Conservation (phyloP, 2,797 vertebrate species). For the Peromyscus eremicus region DNA sequence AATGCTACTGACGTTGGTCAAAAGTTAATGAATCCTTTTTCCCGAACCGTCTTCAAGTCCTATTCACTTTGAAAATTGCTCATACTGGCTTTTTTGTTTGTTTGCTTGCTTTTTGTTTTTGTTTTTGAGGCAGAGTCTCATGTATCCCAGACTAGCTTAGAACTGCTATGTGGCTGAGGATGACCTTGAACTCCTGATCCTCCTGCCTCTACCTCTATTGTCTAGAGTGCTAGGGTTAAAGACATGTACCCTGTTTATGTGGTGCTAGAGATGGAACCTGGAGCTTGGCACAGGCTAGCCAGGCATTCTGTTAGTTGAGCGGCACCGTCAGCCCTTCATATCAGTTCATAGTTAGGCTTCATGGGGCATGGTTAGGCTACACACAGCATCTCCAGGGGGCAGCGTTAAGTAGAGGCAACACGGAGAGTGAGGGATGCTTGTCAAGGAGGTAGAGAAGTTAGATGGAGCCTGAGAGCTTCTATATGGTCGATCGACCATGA, state of each 20-base stretch:
- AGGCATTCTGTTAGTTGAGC: neutral
- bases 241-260: neutral
- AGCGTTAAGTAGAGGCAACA: neutral
- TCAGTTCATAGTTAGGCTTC: constrained; percentile 11
- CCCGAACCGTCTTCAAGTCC: constrained; percentile 28
- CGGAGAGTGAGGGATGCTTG: neutral
- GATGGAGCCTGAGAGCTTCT: neutral
- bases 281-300: neutral
- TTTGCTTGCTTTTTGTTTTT: neutral
- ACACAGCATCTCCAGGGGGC: neutral
- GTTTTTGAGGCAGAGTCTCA: neutral
- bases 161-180: neutral
- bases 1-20: neutral
- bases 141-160: neutral
- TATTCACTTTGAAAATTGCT: constrained; percentile 59
- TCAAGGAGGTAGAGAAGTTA: neutral
- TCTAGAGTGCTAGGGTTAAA: neutral
- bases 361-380: neutral
- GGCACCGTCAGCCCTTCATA: neutral
- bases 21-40: constrained; percentile 15
- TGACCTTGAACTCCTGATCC: neutral
- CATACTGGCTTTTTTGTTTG: neutral
- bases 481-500: constrained; percentile 27
- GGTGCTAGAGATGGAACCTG: neutral
- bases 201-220: neutral